phyloP scores from a whole-genome alignment of 2,797 vertebrate species.

The Uromys caudimaculatus region DNA sequence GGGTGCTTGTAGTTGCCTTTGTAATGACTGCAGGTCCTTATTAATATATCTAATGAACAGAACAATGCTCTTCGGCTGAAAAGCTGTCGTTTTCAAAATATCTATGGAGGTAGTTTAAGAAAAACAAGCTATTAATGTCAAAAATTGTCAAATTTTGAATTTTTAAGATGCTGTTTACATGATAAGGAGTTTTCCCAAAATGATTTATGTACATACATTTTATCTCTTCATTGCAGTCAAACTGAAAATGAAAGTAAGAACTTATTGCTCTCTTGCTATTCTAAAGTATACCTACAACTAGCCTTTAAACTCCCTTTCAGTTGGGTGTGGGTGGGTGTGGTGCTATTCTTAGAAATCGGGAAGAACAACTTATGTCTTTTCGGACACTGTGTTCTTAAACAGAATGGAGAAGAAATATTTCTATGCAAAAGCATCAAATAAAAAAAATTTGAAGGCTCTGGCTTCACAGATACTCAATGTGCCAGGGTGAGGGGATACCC shows the following conservation, averaged over 20 bases:
- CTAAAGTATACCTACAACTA: background rate
- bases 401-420: conserved; percentile 40
- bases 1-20: background rate
- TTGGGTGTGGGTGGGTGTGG: background rate
- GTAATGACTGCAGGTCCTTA: background rate
- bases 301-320: conserved; percentile 23
- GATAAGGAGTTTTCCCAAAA: background rate
- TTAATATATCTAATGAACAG: background rate
- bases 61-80: background rate
- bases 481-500: background rate
- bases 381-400: conserved; percentile 24
- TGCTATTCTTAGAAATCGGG: conserved; percentile 46
- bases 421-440: conserved; percentile 28
- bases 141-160: background rate
- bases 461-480: background rate
- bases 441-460: background rate
- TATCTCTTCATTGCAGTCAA: background rate
- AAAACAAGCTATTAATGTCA: background rate
- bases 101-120: conserved; percentile 26
- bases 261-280: conserved; percentile 54
- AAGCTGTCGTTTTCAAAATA: background rate
- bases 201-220: background rate
- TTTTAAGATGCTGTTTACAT: conserved; percentile 13
- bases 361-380: background rate
- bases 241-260: conserved; percentile 53